Evolutionary conservation across 2,797 vertebrate genomes (phyloP), one percentile per base, ranked within the genome.

Genomic region (Alcedo atthis): DNA sequence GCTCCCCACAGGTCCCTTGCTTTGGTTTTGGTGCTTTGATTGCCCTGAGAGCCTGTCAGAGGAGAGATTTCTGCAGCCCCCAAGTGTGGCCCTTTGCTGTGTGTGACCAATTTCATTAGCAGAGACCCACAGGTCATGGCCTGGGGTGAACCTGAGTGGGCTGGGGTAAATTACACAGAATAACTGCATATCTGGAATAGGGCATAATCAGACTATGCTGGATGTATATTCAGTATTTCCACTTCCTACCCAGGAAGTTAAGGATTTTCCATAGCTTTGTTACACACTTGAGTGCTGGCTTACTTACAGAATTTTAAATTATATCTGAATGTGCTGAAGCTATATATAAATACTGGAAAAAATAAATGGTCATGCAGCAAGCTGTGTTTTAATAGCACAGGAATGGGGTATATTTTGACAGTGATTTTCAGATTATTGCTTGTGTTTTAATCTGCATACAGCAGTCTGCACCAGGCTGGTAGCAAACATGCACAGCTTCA

Each of bases 301-400:
- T 24, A 37, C 75, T 43, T 35, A 40, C 11, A 74, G 90, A 74
- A 90, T 78, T 81, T 61, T 40, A 79, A 93, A 84, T 86, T 54
- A 10, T 59, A 49, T 84, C 68, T 64, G 71, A 90, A 68, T 55
- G 35, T 61, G 66, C 68, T 80, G 90, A 83, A 82, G 68, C 64
- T 93, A 68, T 77, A 57, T 87, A 82, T 91, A 92, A 88, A 82
- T 61, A 35, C 49, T 80, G 61, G 70, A 6, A 74, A 74, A 90
- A 94, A 91, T 49, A 79, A 85, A 81, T 64, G 91, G 83, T 79
- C 81, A 11, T 68, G 32, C 74, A 3, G 16, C 91, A 93, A 88
- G 78, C 83, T 94, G 90, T 74, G 64, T 88, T 92, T 92, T 88
- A 91, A 88, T 86, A 90, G 64, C 58, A 14, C 61, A 84, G 75